phyloP scores from a whole-genome alignment of 2,113 vertebrate species.

The Burhinus bistriatus region DNA sequence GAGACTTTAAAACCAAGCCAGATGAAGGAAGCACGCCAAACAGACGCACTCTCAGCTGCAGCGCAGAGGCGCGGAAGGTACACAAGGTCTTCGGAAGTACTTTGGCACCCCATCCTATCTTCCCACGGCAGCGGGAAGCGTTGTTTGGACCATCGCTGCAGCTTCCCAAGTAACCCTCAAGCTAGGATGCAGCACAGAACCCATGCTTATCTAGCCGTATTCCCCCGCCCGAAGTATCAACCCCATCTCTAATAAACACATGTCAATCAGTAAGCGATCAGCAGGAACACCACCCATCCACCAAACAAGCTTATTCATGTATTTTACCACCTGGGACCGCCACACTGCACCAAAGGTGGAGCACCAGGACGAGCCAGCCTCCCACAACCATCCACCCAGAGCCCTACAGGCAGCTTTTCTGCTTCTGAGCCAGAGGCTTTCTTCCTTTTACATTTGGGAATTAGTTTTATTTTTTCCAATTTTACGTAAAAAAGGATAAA shows the following conservation, averaged over 20 bases:
- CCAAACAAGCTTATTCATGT: neutral
- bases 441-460: neutral
- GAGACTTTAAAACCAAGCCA: neutral
- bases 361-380: neutral
- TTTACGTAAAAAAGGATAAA: constrained; percentile 4
- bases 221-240: neutral
- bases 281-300: neutral
- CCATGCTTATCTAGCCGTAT: neutral
- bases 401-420: neutral
- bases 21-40: neutral
- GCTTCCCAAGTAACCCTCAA: neutral
- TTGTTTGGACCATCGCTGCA: neutral
- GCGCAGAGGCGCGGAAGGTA: neutral
- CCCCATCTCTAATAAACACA: neutral
- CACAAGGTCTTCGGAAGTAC: neutral
- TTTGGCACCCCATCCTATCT: neutral
- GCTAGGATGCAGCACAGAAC: neutral
- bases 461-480: neutral
- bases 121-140: accelerated
- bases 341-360: neutral
- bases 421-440: neutral
- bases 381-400: neutral
- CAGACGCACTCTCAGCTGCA: accelerated
- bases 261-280: neutral
- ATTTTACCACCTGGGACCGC: neutral